Conservation (phyloP, 2,888 invertebrate genomes). For the Agrochola litura region DNA sequence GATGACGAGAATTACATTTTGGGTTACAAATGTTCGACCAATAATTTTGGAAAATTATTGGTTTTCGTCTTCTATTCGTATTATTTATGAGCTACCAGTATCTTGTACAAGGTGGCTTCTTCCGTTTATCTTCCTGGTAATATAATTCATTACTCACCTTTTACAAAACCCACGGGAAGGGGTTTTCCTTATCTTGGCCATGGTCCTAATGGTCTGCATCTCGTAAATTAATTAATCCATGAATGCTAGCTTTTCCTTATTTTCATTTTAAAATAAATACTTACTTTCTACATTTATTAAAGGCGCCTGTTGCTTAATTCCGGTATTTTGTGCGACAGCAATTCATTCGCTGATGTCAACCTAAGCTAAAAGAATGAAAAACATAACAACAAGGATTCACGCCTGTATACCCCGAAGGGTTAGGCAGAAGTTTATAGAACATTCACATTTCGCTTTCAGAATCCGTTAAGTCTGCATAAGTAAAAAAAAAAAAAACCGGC, state of each 20-base stretch:
- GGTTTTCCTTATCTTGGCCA: slow-evolving; percentile 50
- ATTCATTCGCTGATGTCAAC: not conserved
- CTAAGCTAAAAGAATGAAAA: too few species aligned
- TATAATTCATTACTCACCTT: slow-evolving; percentile 46
- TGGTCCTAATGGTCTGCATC: slow-evolving; percentile 35
- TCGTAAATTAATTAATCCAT: slow-evolving; percentile 46
- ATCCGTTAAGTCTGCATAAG: too few species aligned
- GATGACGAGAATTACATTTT: not conserved
- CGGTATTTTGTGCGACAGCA: not conserved
- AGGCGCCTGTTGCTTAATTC: not conserved
- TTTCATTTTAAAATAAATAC: slow-evolving; percentile 7
- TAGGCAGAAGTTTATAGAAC: not conserved
- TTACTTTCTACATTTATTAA: not conserved
- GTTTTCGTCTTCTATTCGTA: not conserved
- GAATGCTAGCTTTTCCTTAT: slow-evolving; percentile 19
- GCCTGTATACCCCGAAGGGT: not conserved
- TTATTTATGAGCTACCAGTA: not conserved
- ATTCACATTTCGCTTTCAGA: not conserved
- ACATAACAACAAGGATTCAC: not conserved
- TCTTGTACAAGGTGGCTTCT: not conserved
- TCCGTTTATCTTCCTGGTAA: slow-evolving; percentile 25
- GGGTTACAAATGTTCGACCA: not conserved
- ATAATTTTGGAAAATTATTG: not conserved
- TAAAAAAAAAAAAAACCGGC: too few species aligned
- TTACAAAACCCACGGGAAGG: slow-evolving; percentile 37